A percentile compares a stretch with the other conserved stretches of the same genome.
These are phyloP conservation scores for Psilopogon haemacephalus DNA, from an alignment of 2,113 vertebrate species.

Conservation along the genomic window DNA sequence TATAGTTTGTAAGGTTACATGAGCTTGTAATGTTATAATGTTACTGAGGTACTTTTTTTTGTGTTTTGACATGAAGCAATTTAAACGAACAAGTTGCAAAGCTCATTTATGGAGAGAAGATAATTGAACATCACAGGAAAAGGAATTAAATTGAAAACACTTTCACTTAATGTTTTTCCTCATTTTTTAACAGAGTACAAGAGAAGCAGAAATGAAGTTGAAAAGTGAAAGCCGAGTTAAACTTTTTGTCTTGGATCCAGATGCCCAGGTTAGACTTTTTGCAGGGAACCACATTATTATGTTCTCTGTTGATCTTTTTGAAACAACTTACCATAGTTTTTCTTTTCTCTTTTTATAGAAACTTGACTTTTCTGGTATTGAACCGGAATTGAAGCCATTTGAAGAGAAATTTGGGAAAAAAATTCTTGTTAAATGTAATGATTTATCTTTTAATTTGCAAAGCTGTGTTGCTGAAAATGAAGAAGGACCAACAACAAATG, in stretches of 20 bases:
- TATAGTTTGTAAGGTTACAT: neutral
- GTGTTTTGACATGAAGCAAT: neutral
- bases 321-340: neutral
- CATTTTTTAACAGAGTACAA: conserved; percentile 79
- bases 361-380: conserved; percentile 91
- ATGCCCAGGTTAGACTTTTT: conserved; percentile 87
- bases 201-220: conserved; percentile 92
- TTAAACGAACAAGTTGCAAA: neutral
- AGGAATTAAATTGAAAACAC: neutral
- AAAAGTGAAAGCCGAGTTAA: conserved; percentile 92
- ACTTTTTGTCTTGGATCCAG: conserved; percentile 94
- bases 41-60: neutral
- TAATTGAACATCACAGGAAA: neutral
- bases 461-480: conserved; percentile 97
- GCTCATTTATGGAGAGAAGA: neutral
- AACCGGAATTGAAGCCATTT: conserved; percentile 93
- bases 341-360: conserved; percentile 78
- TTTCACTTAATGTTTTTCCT: neutral
- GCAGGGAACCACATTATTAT: neutral
- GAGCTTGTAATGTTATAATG: neutral
- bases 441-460: conserved; percentile 96
- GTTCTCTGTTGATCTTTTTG: neutral
- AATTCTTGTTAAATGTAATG: conserved; percentile 93
- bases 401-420: conserved; percentile 97
- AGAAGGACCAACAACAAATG: conserved; percentile 97